Conservation (phyloP, 2,113 vertebrate species). For the Dinomys branickii region DNA sequence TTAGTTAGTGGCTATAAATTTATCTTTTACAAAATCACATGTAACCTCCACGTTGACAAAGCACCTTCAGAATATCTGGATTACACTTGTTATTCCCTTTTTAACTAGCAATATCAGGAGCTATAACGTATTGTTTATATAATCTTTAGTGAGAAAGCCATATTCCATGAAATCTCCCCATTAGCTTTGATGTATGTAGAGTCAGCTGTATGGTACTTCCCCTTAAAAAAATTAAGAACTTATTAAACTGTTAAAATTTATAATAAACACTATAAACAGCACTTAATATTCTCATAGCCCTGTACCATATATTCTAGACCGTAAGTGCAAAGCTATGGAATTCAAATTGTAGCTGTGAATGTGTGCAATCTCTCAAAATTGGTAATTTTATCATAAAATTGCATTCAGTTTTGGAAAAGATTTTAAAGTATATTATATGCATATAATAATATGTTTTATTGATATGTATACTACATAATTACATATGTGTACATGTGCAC, state of each 20-base stretch:
- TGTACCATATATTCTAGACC: not conserved
- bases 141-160: slow-evolving; percentile 28
- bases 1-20: not conserved
- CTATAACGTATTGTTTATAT: slow-evolving; percentile 59
- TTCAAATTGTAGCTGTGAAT: not conserved
- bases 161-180: not conserved
- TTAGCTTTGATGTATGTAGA: not conserved
- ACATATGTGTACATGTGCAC: not conserved
- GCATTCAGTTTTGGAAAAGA: not conserved
- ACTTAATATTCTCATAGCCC: not conserved
- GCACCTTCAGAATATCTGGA: not conserved
- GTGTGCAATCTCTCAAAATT: not conserved
- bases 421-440: not conserved
- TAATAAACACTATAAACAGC: slow-evolving; percentile 9
- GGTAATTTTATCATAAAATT: not conserved
- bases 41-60: slow-evolving; percentile 6
- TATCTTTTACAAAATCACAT: slow-evolving; percentile 7
- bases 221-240: slow-evolving; percentile 15
- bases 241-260: slow-evolving; percentile 27
- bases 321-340: not conserved
- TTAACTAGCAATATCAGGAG: slow-evolving; percentile 26
- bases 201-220: not conserved
- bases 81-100: slow-evolving; percentile 51
- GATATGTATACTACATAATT: not conserved
- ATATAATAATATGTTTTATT: not conserved